Conservation (phyloP, 2,797 vertebrate species). For the Danionella dracula region DNA sequence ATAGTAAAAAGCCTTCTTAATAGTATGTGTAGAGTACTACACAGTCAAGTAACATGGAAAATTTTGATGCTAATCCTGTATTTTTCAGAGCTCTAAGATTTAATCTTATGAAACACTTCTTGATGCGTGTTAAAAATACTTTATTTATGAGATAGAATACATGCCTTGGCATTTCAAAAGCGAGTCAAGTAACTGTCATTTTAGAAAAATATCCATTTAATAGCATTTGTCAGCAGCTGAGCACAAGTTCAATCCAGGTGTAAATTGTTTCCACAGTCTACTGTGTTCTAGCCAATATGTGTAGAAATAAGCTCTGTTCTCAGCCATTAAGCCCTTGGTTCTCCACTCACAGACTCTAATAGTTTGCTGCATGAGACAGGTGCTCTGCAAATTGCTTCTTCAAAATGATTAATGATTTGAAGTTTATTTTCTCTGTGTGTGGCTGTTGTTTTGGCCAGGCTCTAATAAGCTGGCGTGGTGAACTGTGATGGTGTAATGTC, state of each 20-base stretch:
- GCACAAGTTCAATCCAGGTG: constrained; percentile 21
- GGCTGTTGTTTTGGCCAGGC: neutral
- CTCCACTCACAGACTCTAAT: constrained; percentile 49
- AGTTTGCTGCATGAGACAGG: constrained; percentile 54
- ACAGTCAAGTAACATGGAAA: too few relatives aligned
- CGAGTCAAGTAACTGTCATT: too few relatives aligned
- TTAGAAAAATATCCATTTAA: neutral
- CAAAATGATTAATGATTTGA: constrained; percentile 59
- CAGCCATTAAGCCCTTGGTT: constrained; percentile 48
- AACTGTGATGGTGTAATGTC: neutral
- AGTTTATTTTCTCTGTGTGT: constrained; percentile 30
- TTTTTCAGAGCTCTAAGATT: too few relatives aligned
- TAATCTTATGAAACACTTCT: too few relatives aligned
- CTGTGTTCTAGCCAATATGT: constrained; percentile 49
- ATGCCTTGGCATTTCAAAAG: too few relatives aligned
- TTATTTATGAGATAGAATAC: too few relatives aligned
- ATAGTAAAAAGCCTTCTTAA: too few relatives aligned
- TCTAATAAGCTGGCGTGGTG: constrained; percentile 4
- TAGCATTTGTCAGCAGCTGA: constrained; percentile 1
- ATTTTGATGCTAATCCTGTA: too few relatives aligned
- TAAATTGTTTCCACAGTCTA: constrained; percentile 41
- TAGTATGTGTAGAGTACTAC: too few relatives aligned
- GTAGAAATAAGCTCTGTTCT: constrained; percentile 51
- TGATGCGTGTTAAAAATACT: too few relatives aligned
- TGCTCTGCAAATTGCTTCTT: constrained; percentile 56